Evolutionary conservation across 2,113 vertebrate species (phyloP), one percentile per base, ranked within the genome.

Genomic region (Coreoperca whiteheadi): DNA sequence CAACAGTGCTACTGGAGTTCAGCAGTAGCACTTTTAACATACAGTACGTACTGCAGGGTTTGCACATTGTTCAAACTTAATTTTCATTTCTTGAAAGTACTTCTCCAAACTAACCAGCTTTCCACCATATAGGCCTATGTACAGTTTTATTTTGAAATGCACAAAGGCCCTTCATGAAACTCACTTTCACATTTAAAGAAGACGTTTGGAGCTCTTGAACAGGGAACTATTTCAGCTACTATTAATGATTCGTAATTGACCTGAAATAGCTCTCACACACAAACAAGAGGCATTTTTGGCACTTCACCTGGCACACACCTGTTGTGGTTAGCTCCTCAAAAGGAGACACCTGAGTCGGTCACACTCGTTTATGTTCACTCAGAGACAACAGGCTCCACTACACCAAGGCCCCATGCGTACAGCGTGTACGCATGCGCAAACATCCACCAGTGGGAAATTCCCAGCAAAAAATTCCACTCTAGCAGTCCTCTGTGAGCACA

Each of bases 401-500:
- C 64, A 9, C 43, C 82, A 21, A 0, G 74, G 65, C 80, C 3
- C n/a, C 60, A 81, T 37, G 41, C 21, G 10, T 54, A 46, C 69
- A 8, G 7, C 7, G 18, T 23, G 48, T 5, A 32, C 64, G 68
- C 86, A 78, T 78, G 85, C 57, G 86, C 88, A 63, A 63, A 51
- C 69, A 63, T 70, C 80, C 74, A 66, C 82, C 72, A 28, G 80
- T 88, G 94, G 94, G 94, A 94, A 94, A 91, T 95, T 94, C 94
- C 94, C 92, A 86, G 88, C 83, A 83, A 92, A 91, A n/a, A 93
- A 92, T 92, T 95, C 93, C 91, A 85, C 89, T 89, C 87, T 8
- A 89, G 83, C 83, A 83, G 89, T 88, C 85, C 79, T 76, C 85
- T 67, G 84, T 65, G 89, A 88, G 89, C 81, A 81, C 94, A 94